Evolutionary conservation across 2,113 vertebrate species (phyloP).

Genomic region (Neolamprologus brichardi): DNA sequence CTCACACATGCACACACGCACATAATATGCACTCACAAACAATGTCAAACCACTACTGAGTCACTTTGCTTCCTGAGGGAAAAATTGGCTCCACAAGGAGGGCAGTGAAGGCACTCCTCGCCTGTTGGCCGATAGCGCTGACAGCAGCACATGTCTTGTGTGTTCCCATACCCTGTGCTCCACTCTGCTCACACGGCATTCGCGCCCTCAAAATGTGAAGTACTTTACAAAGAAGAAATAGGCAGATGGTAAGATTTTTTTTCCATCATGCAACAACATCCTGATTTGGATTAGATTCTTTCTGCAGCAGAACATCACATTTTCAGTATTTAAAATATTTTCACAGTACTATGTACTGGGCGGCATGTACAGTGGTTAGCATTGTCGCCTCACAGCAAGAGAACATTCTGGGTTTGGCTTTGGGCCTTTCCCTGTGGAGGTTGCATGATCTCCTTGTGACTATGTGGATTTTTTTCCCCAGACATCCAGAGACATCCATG

Average conservation of each 20-base stretch:
- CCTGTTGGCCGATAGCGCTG: slow-evolving; percentile 42
- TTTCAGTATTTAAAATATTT: not conserved
- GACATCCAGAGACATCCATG: not conserved
- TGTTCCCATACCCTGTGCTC: slow-evolving; percentile 14
- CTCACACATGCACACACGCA: slow-evolving; percentile 14
- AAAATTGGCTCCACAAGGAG: slow-evolving; percentile 53
- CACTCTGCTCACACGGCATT: not conserved
- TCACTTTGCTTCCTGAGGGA: slow-evolving; percentile 67
- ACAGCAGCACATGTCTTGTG: slow-evolving; percentile 42
- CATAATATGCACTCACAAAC: slow-evolving; percentile 38
- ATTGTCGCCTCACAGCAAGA: not conserved
- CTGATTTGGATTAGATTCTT: not conserved
- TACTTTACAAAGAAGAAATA: not conserved
- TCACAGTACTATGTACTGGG: not conserved
- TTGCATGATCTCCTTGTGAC: not conserved
- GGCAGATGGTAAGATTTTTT: not conserved
- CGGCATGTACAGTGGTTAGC: not conserved
- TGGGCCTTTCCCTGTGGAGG: not conserved
- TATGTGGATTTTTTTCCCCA: not conserved
- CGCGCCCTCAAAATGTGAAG: not conserved
- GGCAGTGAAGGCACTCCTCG: slow-evolving; percentile 46
- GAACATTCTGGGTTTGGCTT: not conserved
- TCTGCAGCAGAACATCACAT: not conserved
- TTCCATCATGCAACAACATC: not conserved
- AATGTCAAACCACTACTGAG: slow-evolving; percentile 68